Evolutionary conservation across 2,113 vertebrate species (phyloP).

Genomic region (Erpornis zantholeuca): DNA sequence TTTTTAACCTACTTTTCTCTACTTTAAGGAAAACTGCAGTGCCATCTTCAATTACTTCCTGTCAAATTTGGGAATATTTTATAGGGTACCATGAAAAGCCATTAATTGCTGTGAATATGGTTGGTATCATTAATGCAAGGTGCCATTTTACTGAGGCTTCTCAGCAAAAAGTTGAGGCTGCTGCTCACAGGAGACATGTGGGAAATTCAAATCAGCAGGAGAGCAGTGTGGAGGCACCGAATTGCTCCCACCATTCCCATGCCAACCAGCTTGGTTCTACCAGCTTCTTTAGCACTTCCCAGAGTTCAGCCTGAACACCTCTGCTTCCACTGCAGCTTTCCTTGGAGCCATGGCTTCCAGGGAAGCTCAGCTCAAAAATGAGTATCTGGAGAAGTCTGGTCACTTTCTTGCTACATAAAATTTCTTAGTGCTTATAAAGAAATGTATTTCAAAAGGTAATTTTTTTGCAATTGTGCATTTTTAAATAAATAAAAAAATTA

Average conservation of each 20-base stretch:
- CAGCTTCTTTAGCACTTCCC: not conserved
- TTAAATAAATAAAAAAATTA: conserved; percentile 60
- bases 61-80: not conserved
- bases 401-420: conserved; percentile 37
- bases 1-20: conserved; percentile 16
- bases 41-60: not conserved
- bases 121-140: not conserved
- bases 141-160: not conserved
- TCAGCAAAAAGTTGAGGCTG: not conserved
- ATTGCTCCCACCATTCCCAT: not conserved
- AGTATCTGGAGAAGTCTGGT: not conserved
- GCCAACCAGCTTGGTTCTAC: not conserved
- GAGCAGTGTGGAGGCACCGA: not conserved
- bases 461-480: conserved; percentile 69
- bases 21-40: conserved; percentile 49
- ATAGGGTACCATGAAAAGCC: not conserved
- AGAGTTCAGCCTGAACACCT: not conserved
- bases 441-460: conserved; percentile 56
- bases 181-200: not conserved
- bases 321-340: not conserved
- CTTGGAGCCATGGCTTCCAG: not conserved
- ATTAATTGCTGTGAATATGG: conserved; percentile 18
- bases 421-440: conserved; percentile 39
- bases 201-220: not conserved
- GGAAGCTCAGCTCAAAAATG: not conserved